Base-by-base conservation (phyloP, 2,797 vertebrate genomes). In the Balearica regulorum region DNA sequence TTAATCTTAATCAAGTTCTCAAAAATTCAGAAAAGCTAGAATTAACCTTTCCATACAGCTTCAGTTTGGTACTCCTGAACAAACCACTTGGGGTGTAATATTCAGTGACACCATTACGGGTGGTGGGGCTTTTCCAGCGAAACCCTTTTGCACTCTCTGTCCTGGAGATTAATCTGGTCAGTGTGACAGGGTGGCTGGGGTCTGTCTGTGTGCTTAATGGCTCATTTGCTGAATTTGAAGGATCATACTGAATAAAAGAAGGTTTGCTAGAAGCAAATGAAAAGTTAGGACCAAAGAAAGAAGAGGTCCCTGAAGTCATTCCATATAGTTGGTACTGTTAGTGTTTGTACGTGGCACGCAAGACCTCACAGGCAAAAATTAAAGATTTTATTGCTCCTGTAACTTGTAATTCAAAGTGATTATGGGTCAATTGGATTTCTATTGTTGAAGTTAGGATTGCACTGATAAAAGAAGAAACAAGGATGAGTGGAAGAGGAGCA, bases 271-370 rank as follows among this genome's bases (percentile, higher is more conserved):
- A 79, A 89, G 7, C 13, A 19, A 49, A n/a, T 57, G 13, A 64
- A 61, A 87, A 61, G 11, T 6, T 76, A 25, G 17, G 11, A 49
- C 7, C 39, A 60, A 75, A 61, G 22, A 55, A 85, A 83, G 20
- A 70, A 54, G 6, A 83, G 8, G 7, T 54, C 26, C 8, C 10
- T 29, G n/a, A 71, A 75, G 25, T 3, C 21, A 55, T 0, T 77
- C 13, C 1, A 21, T 28, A 20, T 4, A 26, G 6, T 43, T 64
- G 10, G 18, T 24, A 20, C 5, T 55, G 11, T 35, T 68, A 24
- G 0, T 17, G 6, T n/a, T 29, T 28, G 13, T 35, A 35, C 5
- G 2, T 16, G 48, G 12, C 1, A 2, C 25, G 44, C 11, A 49
- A 48, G 17, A 89, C 22, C 8, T 44, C 22, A 24, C 6, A 69